These are phyloP conservation scores for Rhea americana DNA, from an alignment of 2,113 vertebrate species.

Conservation along the genomic window DNA sequence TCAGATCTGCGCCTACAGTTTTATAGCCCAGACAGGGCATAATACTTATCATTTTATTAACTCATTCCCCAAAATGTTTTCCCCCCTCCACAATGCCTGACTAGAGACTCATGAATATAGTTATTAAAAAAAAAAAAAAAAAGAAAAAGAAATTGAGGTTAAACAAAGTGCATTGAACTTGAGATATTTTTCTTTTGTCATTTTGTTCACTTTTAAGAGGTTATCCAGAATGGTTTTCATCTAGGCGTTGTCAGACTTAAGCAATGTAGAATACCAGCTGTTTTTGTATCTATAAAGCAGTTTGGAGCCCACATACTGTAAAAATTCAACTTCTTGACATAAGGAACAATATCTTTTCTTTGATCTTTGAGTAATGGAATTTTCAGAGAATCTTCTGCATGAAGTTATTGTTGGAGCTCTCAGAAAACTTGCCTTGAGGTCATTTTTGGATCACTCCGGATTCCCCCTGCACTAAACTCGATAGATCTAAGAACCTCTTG, in stretches of 20 bases:
- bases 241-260: background rate
- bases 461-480: background rate
- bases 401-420: slow-evolving; percentile 28
- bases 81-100: background rate
- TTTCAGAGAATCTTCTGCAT: slow-evolving; percentile 43
- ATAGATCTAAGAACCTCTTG: slow-evolving; percentile 24
- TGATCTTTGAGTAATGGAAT: slow-evolving; percentile 32
- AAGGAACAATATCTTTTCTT: slow-evolving; percentile 10
- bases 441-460: background rate
- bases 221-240: background rate
- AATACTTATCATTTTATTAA: background rate
- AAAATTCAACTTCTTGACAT: slow-evolving; percentile 16
- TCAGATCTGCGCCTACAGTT: background rate
- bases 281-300: background rate
- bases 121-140: background rate
- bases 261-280: background rate
- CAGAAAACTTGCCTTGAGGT: slow-evolving; percentile 26
- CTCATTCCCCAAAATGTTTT: background rate
- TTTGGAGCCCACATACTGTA: background rate
- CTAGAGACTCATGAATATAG: background rate
- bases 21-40: background rate
- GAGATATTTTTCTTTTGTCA: background rate
- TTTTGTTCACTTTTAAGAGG: slow-evolving; percentile 8
- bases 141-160: background rate
- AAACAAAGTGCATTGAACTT: background rate